Evolutionary conservation across 2,888 invertebrate species (phyloP), one percentile per base, ranked within the genome.

Genomic region (Chalcis sispes): DNA sequence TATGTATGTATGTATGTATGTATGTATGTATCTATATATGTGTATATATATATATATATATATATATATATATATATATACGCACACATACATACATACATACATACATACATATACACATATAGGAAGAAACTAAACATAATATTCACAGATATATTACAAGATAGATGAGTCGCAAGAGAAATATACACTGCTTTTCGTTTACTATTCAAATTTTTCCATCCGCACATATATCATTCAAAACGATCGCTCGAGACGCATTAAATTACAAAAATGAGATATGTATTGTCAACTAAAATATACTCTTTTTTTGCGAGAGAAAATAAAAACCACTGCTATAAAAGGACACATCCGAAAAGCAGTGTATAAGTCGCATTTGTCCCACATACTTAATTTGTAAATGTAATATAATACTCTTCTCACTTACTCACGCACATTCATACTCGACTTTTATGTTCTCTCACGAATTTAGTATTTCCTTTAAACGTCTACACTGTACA

Each of bases 71-170:
- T n/a, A n/a, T n/a, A n/a, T n/a, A n/a, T n/a, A n/a, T n/a, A n/a
- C n/a, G n/a, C n/a, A n/a, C n/a, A n/a, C n/a, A n/a, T n/a, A n/a
- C n/a, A n/a, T n/a, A n/a, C n/a, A n/a, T n/a, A n/a, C n/a, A n/a
- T n/a, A n/a, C n/a, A n/a, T n/a, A n/a, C n/a, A n/a, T n/a, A n/a
- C n/a, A n/a, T n/a, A n/a, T n/a, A n/a, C n/a, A n/a, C n/a, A n/a
- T 82, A 86, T 88, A 88, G 87, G 88, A 88, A 86, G 87, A 88
- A 89, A 88, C 85, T 88, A 89, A 89, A 87, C 81, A 84, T 87
- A 88, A 88, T 89, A 89, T 89, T 89, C 88, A 89, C 88, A 89
- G 87, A 87, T 89, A 88, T 88, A 87, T 87, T 89, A 89, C 88
- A 89, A 87, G 86, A 85, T 86, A 86, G 82, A 81, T 84, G 83